These are phyloP conservation scores for Aphrocallistes beatrix DNA, from an alignment of 37 sponge, comb jelly and placozoan genomes.

Conservation along the genomic window DNA sequence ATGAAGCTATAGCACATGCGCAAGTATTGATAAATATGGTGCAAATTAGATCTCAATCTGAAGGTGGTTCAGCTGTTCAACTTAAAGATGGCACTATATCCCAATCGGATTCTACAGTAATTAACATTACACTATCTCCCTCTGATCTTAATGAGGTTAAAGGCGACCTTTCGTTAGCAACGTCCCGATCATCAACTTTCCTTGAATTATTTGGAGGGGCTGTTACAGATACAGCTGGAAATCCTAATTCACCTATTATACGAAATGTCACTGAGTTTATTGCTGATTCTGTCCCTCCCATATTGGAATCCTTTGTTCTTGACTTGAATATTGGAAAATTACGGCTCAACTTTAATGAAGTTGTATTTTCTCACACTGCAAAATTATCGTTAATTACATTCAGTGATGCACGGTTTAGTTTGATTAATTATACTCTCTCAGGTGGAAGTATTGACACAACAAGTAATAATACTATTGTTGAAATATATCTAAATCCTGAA, in stretches of 20 bases:
- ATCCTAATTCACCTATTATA: constrained; percentile 25
- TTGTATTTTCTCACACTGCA: constrained; percentile 28
- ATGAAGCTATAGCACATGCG: constrained; percentile 25
- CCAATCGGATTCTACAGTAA: constrained; percentile 48
- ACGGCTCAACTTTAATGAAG: constrained; percentile 57
- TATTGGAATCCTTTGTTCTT: constrained; percentile 39
- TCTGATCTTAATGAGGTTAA: constrained; percentile 51
- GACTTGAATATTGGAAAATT: constrained; percentile 61
- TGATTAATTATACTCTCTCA: constrained; percentile 16
- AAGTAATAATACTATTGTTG: constrained; percentile 23
- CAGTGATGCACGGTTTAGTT: constrained; percentile 32
- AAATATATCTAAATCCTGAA: constrained; percentile 30
- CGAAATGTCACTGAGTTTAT: constrained; percentile 31
- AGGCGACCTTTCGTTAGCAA: constrained; percentile 29
- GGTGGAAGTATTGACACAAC: constrained; percentile 16
- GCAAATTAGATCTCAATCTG: not conserved
- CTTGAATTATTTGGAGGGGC: constrained; percentile 33
- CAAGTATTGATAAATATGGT: not conserved
- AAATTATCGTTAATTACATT: constrained; percentile 36
- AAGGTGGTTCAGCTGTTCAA: not conserved
- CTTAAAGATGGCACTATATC: constrained; percentile 56
- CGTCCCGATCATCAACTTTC: constrained; percentile 33
- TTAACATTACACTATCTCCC: constrained; percentile 50
- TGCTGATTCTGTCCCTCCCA: constrained; percentile 44
- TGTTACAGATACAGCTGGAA: constrained; percentile 57